Conservation (phyloP, 2,113 vertebrate species). For the Notarius quadriscutis region DNA sequence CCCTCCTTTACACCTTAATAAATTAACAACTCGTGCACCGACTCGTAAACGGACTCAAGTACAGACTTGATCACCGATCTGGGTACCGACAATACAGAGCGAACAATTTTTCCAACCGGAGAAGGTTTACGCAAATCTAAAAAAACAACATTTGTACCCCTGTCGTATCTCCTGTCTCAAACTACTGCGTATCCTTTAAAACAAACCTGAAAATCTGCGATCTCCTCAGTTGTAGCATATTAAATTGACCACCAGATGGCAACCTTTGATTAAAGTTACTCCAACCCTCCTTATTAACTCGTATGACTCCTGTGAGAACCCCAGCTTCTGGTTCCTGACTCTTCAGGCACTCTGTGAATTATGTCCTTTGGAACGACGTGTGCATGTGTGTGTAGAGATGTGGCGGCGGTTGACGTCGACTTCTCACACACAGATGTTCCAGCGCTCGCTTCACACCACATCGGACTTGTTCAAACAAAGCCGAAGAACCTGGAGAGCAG, state of each 20-base stretch:
- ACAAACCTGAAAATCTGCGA: neutral
- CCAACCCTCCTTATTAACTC: neutral
- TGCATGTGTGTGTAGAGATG: conserved; percentile 49
- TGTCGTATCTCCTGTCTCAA: neutral
- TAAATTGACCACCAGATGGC: conserved; percentile 64
- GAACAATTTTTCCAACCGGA: neutral
- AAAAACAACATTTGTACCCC: neutral
- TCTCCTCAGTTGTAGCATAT: neutral
- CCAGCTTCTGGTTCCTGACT: conserved; percentile 10
- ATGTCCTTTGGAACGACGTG: conserved; percentile 46
- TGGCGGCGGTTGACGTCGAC: conserved; percentile 56
- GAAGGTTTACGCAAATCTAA: neutral
- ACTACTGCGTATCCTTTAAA: neutral
- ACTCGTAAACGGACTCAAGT: neutral
- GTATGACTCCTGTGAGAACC: conserved; percentile 14
- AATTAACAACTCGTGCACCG: neutral
- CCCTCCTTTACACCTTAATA: neutral
- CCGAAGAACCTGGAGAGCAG: conserved; percentile 55
- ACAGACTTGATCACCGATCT: neutral
- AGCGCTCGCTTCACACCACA: conserved; percentile 57
- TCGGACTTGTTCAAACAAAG: conserved; percentile 68
- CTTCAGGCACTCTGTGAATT: conserved; percentile 30
- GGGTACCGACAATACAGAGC: neutral
- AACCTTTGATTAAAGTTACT: conserved; percentile 43
- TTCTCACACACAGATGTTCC: conserved; percentile 58